A percentile compares a stretch with the other conserved stretches of the same genome.
Conservation (phyloP, 2,113 vertebrate species). For the Echinops telfairi region DNA sequence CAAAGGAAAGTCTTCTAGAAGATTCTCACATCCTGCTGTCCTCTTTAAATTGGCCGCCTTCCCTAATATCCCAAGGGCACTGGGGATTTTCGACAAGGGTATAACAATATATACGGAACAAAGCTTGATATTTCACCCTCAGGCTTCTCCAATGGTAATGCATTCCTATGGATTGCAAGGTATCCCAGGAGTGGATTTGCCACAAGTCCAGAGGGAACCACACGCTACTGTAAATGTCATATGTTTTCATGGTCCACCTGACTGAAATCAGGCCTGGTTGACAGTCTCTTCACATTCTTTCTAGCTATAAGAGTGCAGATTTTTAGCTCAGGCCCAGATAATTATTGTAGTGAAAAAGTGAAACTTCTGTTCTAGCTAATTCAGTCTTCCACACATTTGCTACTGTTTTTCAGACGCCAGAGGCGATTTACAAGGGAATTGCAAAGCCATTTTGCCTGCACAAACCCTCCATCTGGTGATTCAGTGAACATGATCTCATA, state of each 20-base stretch:
- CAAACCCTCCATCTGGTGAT: slow-evolving; percentile 83
- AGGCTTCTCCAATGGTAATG: neutral
- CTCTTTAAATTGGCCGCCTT: neutral
- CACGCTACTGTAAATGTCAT: neutral
- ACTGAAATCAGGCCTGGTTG: slow-evolving; percentile 5
- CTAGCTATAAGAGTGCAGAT: slow-evolving; percentile 75
- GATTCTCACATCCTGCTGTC: neutral
- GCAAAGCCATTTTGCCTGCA: slow-evolving; percentile 82
- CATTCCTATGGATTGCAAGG: neutral
- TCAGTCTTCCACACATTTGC: slow-evolving; percentile 82
- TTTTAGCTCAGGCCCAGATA: slow-evolving; percentile 76
- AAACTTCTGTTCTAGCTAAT: slow-evolving; percentile 85
- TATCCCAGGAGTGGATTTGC: neutral
- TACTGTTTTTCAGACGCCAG: slow-evolving; percentile 82
- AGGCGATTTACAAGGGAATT: slow-evolving; percentile 83
- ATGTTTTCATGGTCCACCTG: neutral
- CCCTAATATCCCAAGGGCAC: neutral
- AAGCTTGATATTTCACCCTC: neutral
- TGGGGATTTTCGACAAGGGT: neutral
- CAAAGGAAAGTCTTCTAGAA: slow-evolving; percentile 27
- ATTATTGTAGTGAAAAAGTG: slow-evolving; percentile 78
- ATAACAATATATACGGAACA: neutral
- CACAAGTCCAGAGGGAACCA: neutral
- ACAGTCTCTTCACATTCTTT: slow-evolving; percentile 64
- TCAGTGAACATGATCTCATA: slow-evolving; percentile 77